phyloP scores from a whole-genome alignment of 2,888 invertebrate species.

The Pandemis cinnamomeana region DNA sequence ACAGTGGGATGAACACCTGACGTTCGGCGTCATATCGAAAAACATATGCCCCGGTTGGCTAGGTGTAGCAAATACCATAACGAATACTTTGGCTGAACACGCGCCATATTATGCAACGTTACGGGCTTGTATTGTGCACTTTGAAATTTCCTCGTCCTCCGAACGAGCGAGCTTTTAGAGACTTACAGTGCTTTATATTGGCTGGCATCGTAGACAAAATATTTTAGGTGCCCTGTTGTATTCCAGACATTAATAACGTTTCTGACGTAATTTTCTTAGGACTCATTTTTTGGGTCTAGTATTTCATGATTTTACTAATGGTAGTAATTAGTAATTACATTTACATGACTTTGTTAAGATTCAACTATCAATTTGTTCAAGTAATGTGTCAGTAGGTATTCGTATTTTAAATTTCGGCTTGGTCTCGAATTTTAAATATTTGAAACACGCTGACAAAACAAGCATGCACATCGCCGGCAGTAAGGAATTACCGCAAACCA shows the following conservation, averaged over 20 bases:
- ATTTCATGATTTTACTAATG: neutral
- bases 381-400: no score
- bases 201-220: conserved; percentile 45
- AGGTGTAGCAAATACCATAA: conserved; percentile 84
- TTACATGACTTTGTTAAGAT: no score
- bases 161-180: conserved; percentile 63
- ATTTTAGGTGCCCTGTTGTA: neutral
- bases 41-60: conserved; percentile 83
- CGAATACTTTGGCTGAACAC: conserved; percentile 83
- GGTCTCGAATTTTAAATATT: no score
- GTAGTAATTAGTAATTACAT: neutral
- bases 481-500: no score
- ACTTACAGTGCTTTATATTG: conserved; percentile 52
- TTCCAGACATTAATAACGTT: neutral
- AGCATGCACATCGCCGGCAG: no score
- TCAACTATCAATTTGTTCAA: no score
- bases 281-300: neutral
- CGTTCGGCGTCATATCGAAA: conserved; percentile 82
- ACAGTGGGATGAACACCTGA: conserved; percentile 80
- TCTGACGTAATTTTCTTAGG: neutral
- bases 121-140: conserved; percentile 75
- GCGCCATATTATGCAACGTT: conserved; percentile 82
- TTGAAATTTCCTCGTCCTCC: conserved; percentile 72
- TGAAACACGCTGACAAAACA: no score
- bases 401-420: no score